phyloP scores from a whole-genome alignment of 2,113 vertebrate species.

The Oreochromis niloticus region DNA sequence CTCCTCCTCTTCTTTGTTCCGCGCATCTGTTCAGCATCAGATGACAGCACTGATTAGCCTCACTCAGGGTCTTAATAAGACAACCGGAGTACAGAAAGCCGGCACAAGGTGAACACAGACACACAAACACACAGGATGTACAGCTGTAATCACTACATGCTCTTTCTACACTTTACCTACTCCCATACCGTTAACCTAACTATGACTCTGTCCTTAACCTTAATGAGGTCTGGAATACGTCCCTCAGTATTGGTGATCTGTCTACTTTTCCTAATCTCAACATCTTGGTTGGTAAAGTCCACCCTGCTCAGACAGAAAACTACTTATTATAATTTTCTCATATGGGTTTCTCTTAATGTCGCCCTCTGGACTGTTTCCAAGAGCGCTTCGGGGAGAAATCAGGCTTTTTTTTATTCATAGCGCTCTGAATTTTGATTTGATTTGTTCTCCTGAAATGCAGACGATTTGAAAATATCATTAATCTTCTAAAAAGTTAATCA shows the following conservation, averaged over 20 bases:
- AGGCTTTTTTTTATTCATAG: not conserved
- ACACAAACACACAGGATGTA: slow-evolving; percentile 43
- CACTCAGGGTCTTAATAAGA: slow-evolving; percentile 74
- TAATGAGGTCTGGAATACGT: slow-evolving; percentile 55
- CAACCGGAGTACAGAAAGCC: slow-evolving; percentile 47
- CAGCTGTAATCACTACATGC: slow-evolving; percentile 40
- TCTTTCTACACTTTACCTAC: slow-evolving; percentile 11
- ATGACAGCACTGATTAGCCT: slow-evolving; percentile 72
- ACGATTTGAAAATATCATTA: not conserved
- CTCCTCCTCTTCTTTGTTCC: slow-evolving; percentile 70
- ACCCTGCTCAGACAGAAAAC: not conserved
- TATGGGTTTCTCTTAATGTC: not conserved
- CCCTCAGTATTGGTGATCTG: slow-evolving; percentile 12
- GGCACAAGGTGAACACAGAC: slow-evolving; percentile 33
- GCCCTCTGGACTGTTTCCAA: not conserved
- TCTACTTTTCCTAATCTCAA: not conserved
- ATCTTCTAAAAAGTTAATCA: not conserved
- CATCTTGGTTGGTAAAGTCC: not conserved
- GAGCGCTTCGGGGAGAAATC: not conserved
- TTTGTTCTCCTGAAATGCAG: not conserved
- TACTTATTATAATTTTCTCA: slow-evolving; percentile 1
- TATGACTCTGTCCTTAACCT: slow-evolving; percentile 31
- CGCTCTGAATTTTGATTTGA: not conserved
- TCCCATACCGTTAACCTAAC: slow-evolving; percentile 26
- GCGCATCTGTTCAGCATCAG: slow-evolving; percentile 71